phyloP scores from a whole-genome alignment of 2,888 invertebrate species.

The Barypeithes pellucidus region DNA sequence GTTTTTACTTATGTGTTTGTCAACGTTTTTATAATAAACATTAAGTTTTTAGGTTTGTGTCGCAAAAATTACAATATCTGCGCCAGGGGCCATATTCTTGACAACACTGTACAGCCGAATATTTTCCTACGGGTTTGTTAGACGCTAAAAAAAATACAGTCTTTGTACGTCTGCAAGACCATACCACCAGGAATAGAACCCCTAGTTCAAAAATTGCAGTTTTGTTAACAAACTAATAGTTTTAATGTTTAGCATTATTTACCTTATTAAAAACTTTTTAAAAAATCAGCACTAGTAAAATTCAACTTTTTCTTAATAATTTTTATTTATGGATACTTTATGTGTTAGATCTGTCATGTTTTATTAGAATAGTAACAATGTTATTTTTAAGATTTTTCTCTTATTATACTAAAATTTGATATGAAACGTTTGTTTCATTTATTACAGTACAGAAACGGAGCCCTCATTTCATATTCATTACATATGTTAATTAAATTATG shows the following conservation, averaged over 20 bases:
- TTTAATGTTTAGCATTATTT: not conserved
- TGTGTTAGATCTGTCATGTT: slow-evolving; percentile 17
- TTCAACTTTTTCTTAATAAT: not conserved
- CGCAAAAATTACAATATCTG: not conserved
- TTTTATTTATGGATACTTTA: slow-evolving; percentile 2
- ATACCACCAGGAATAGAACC: too few species aligned
- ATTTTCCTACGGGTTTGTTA: too few species aligned
- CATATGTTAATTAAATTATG: too few species aligned
- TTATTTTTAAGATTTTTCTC: slow-evolving; percentile 14
- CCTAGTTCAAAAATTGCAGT: too few species aligned
- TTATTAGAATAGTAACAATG: slow-evolving; percentile 1
- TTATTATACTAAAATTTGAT: slow-evolving; percentile 22
- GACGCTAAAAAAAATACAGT: too few species aligned
- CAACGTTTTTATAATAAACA: not conserved
- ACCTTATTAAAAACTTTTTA: not conserved
- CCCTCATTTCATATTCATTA: too few species aligned
- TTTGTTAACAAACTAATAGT: not conserved
- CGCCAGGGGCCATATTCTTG: too few species aligned
- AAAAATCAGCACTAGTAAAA: not conserved
- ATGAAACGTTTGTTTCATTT: not conserved
- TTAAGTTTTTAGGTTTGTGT: slow-evolving; percentile 1
- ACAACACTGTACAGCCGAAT: too few species aligned
- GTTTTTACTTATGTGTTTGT: not conserved
- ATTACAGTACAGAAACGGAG: too few species aligned
- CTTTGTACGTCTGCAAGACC: too few species aligned